Base-by-base conservation (phyloP, 2,888 invertebrate species). In the Trichopoda pennipes region DNA sequence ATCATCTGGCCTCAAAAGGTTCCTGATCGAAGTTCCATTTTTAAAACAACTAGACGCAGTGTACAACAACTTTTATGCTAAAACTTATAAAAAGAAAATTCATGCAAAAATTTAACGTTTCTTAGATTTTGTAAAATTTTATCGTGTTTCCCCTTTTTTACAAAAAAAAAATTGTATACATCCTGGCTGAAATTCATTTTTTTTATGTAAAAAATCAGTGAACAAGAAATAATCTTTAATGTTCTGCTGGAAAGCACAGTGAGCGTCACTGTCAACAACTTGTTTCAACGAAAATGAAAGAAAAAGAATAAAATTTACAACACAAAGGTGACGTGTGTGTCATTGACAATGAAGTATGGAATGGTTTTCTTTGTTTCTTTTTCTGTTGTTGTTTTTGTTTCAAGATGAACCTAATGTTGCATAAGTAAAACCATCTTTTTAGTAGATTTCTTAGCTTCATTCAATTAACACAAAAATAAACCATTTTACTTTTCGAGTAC, bases 271-370 rank as follows among this genome's bases (percentile, higher is more conserved):
- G n/a, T 38, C 60, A 44, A 75, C 56, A 75, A 49, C 56, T 49
- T 38, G 10, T 66, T 75, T 55, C 28, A 55, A 38, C 21, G 12
- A 55, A 64, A 56, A 47, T 21, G 1, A 17, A 23, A 47, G 35
- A 60, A 28, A 68, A 23, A 44, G 3, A 63, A 60, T 35, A 17
- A 28, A 14, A 75, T 38, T 17, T 58, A n/a, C n/a, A n/a, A 73
- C 63, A 58, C 14, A 32, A 69, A 55, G 53, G 51, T 64, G 56
- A 44, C 75, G 66, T 76, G 75, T 80, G 70, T 76, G 75, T 66
- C 80, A 76, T 80, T 80, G 75, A 61, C 64, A 80, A 70, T 76
- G 75, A 70, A 75, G 70, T 42, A 44, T 56, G 64, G 32, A 63
- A 49, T 8, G 17, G 19, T 17, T 49, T n/a, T n/a, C n/a, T n/a